phyloP scores from a whole-genome alignment of 2,797 vertebrate genomes.

The Pitangus sulphuratus region DNA sequence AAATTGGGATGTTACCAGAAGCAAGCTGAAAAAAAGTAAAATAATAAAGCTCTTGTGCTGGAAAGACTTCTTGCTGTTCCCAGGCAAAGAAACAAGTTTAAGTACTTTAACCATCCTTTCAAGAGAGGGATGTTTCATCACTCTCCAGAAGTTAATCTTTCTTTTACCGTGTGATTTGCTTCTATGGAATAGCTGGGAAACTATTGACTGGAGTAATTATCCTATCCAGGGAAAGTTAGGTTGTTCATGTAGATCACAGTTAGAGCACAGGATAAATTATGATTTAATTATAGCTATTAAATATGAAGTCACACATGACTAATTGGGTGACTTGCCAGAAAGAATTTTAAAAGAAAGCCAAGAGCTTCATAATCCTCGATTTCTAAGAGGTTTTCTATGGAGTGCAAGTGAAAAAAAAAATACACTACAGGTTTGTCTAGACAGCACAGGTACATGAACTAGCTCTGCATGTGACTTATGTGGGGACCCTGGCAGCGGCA shows the following conservation, averaged over 20 bases:
- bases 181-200: neutral
- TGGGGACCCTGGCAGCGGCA: neutral
- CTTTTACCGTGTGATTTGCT: neutral
- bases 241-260: neutral
- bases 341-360: slow-evolving; percentile 1
- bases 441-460: neutral
- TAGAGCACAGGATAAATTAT: neutral
- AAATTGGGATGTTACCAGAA: neutral
- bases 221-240: neutral
- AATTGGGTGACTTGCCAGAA: neutral
- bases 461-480: neutral
- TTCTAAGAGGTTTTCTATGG: neutral
- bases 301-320: neutral
- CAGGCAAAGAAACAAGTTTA: neutral
- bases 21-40: neutral
- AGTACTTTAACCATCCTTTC: neutral
- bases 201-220: neutral
- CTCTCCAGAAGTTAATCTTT: neutral
- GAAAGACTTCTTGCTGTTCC: neutral
- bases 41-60: neutral
- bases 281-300: slow-evolving; percentile 36
- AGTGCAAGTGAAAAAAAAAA: neutral
- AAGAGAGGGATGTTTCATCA: neutral
- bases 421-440: neutral
- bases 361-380: neutral